Conservation (phyloP, 2,888 invertebrate species). For the Odontocerum albicorne region DNA sequence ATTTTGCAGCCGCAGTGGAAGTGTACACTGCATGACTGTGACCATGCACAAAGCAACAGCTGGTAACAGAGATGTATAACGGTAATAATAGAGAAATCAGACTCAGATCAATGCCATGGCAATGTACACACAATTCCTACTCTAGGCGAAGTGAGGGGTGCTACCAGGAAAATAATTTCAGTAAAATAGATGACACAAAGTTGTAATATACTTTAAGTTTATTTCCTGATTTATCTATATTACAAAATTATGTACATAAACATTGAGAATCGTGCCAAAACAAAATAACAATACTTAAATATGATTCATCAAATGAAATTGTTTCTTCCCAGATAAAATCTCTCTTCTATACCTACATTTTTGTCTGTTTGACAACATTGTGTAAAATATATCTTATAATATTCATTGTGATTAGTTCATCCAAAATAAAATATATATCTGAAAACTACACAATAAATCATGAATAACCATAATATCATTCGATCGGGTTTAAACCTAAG, state of each 20-base stretch:
- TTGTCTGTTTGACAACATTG: constrained; percentile 26
- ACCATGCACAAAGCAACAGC: constrained; percentile 19
- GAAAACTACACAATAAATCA: constrained; percentile 51
- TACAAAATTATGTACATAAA: constrained; percentile 63
- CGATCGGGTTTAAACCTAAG: constrained; percentile 30
- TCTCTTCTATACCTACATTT: constrained; percentile 32
- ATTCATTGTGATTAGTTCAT: constrained; percentile 29
- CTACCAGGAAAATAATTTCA: constrained; percentile 61
- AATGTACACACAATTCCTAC: constrained; percentile 59
- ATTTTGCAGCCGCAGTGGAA: constrained; percentile 14
- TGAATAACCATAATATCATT: constrained; percentile 36
- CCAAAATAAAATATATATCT: constrained; percentile 45
- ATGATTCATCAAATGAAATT: constrained; percentile 56
- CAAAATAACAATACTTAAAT: constrained; percentile 60
- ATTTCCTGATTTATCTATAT: constrained; percentile 60
- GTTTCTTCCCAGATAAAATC: constrained; percentile 37
- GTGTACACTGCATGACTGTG: constrained; percentile 34
- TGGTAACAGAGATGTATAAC: background rate
- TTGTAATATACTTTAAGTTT: constrained; percentile 62
- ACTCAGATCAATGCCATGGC: constrained; percentile 10
- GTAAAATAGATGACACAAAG: constrained; percentile 58
- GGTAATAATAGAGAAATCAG: background rate
- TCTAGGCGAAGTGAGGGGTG: constrained; percentile 57
- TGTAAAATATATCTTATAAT: constrained; percentile 35
- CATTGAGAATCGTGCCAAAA: constrained; percentile 63